Percentiles rank a stretch among this genome's conserved stretches.
These are phyloP conservation scores for Phoebastria nigripes DNA, from an alignment of 2,797 vertebrate genomes.

Conservation along the genomic window DNA sequence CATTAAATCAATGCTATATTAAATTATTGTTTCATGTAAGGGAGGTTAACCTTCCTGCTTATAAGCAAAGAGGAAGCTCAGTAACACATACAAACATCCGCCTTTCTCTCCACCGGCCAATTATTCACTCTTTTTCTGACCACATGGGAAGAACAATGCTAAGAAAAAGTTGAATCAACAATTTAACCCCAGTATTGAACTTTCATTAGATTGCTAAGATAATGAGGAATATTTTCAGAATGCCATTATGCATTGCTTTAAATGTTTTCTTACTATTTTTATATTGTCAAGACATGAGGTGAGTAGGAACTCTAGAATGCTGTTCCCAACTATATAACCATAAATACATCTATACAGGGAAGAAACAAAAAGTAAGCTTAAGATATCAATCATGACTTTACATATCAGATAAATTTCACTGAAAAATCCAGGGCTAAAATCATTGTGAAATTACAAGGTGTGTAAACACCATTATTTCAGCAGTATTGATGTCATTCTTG, in stretches of 20 bases:
- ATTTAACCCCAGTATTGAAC: background rate
- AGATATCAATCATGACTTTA: background rate
- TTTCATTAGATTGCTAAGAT: background rate
- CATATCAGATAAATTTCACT: background rate
- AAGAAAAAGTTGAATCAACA: background rate
- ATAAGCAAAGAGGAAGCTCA: background rate
- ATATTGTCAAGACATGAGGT: background rate
- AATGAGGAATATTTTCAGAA: background rate
- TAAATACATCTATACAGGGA: accelerated
- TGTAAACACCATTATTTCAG: background rate
- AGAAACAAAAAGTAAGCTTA: background rate
- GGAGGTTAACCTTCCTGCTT: background rate
- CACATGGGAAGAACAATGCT: background rate
- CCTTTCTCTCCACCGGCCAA: background rate
- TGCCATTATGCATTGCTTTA: background rate
- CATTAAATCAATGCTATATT: background rate
- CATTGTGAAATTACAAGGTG: background rate
- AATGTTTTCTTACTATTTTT: background rate
- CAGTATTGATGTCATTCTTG: background rate
- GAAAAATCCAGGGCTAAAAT: background rate
- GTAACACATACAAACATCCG: background rate
- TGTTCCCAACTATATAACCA: background rate
- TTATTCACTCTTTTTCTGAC: background rate
- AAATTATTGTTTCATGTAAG: background rate
- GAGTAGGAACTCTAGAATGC: background rate